A percentile compares a stretch with the other conserved stretches of the same genome.
Conservation (phyloP, 2,888 invertebrate genomes). For the Brenthis ino region DNA sequence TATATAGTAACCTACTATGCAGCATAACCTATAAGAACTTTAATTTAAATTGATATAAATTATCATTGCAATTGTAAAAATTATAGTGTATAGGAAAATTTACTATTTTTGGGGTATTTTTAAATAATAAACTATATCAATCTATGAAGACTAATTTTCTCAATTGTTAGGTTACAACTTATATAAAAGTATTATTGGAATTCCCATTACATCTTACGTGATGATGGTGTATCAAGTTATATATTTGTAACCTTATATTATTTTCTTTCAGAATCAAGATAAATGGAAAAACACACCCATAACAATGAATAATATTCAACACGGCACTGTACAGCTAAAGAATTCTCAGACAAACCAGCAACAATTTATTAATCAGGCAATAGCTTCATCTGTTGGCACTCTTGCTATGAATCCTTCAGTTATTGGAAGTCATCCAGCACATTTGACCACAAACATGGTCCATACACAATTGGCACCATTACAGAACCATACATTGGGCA, state of each 20-base stretch:
- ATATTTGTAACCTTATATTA: too few relatives aligned
- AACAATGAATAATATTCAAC: slow-evolving; percentile 81
- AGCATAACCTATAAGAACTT: slow-evolving; percentile 14
- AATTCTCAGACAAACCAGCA: slow-evolving; percentile 79
- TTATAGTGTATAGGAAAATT: neutral
- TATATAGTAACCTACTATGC: neutral
- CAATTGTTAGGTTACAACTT: neutral
- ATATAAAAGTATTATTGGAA: neutral
- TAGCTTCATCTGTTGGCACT: slow-evolving; percentile 74
- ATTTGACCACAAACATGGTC: slow-evolving; percentile 77
- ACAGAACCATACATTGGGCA: slow-evolving; percentile 75
- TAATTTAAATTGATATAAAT: neutral
- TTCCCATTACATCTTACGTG: too few relatives aligned
- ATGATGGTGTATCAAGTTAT: too few relatives aligned
- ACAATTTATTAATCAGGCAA: slow-evolving; percentile 75
- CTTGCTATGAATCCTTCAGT: slow-evolving; percentile 76
- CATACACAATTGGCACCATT: slow-evolving; percentile 80
- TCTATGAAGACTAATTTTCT: too few relatives aligned
- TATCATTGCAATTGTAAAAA: neutral
- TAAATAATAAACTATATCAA: too few relatives aligned
- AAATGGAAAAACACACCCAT: slow-evolving; percentile 91
- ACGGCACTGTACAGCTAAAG: slow-evolving; percentile 78
- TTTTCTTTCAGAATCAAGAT: slow-evolving; percentile 87
- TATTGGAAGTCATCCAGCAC: slow-evolving; percentile 75
- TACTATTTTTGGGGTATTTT: too few relatives aligned